Evolutionary conservation across 1,140 invertebrate species (phyloP), one percentile per base, ranked within the genome.

Genomic region (Musca domestica): DNA sequence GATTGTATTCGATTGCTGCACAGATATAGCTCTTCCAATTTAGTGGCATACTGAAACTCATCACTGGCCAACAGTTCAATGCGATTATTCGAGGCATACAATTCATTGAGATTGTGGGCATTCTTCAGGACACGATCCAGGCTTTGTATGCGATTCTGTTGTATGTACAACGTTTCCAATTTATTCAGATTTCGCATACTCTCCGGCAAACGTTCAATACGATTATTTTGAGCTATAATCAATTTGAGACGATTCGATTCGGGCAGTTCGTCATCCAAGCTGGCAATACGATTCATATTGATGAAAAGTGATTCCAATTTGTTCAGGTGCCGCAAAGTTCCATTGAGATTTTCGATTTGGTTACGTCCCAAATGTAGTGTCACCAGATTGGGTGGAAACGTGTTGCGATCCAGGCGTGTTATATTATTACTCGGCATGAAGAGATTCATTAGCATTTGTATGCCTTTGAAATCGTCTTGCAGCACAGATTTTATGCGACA

Each of bases 281-380:
- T 85, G 61, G 87, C 87, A 30, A 94, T 82, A 56, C 89, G 85
- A 76, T 94, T 94, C 19, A 87, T 84, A 76, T 92, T 92, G 25
- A 93, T 87, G 64, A 92, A 88, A 46, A 94, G 84, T 87, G 91
- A 92, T 74, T 91, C 87, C 15, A 93, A 80, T 64, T 90, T 85
- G 70, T 88, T 86, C 30, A 93, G 75, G 64, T 90, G 87, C 67
- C 87, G 85, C 15, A 93, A 76, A 1, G 91, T 90, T 14, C 89
- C 88, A 73, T 93, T 93, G n/a, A 94, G 80, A 68, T 85, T 85
- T 51, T 83, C 86, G 15, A 94, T 78, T 68, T 87, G 85, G 81
- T 94, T 94, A 3, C 88, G 83, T 0, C 89, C 90, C 25, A 94
- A 79, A 73, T 92, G 90, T 3, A 93, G 79, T 56, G 89, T 87